Percentiles rank a stretch among this genome's conserved stretches.
phyloP scores from a whole-genome alignment of 2,888 invertebrate species.

The Conus canariensis region DNA sequence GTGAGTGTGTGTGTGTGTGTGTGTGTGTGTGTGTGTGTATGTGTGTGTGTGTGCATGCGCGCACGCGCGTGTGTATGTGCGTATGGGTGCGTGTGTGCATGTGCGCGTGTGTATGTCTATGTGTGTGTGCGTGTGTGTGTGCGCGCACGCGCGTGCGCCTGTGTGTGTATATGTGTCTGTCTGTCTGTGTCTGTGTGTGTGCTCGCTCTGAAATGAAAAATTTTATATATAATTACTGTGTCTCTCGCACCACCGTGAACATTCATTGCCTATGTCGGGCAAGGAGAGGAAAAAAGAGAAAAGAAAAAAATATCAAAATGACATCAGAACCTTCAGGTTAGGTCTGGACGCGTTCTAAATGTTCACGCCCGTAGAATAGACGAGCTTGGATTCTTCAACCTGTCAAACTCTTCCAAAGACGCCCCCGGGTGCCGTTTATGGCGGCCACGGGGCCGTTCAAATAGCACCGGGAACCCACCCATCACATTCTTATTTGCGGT shows the following conservation, averaged over 20 bases:
- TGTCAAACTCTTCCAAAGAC: background rate
- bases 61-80: too few species aligned
- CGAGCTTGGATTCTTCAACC: background rate
- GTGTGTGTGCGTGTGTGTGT: background rate
- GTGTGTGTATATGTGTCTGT: background rate
- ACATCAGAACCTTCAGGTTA: background rate
- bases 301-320: background rate
- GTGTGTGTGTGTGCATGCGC: background rate
- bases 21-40: background rate
- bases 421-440: background rate
- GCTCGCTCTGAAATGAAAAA: too few species aligned
- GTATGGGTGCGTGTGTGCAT: too few species aligned
- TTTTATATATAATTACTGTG: too few species aligned
- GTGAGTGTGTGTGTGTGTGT: too few species aligned
- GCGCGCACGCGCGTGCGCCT: too few species aligned
- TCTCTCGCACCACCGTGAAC: too few species aligned
- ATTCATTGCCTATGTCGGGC: too few species aligned
- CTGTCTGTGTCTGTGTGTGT: background rate
- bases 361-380: background rate
- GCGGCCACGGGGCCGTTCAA: background rate
- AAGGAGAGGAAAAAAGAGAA: background rate
- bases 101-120: too few species aligned
- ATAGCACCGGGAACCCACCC: background rate
- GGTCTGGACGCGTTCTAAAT: background rate
- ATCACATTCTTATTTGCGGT: conserved; percentile 27